Conservation (phyloP, 2,888 invertebrate species). For the Heteromyza rotundicornis region DNA sequence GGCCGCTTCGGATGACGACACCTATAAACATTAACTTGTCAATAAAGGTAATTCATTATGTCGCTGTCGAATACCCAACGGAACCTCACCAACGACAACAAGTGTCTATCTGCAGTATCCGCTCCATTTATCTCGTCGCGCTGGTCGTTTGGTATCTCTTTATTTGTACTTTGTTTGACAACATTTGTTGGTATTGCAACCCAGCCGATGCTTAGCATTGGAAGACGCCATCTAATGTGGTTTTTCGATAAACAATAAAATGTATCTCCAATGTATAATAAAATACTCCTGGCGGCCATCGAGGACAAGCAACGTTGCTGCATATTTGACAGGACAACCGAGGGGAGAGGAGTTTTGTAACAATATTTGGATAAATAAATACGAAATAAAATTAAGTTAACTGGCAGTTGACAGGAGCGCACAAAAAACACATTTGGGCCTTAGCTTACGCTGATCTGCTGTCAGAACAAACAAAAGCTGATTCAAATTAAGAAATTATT, state of each 20-base stretch:
- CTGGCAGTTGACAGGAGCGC: neutral
- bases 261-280: constrained; percentile 52
- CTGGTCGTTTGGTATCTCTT: constrained; percentile 23
- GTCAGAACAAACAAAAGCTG: too few relatives aligned
- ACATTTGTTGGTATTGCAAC: constrained; percentile 28
- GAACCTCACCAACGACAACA: constrained; percentile 38
- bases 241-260: constrained; percentile 44
- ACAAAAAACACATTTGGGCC: too few relatives aligned
- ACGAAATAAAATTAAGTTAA: constrained; percentile 2
- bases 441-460: too few relatives aligned
- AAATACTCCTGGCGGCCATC: constrained; percentile 41
- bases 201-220: constrained; percentile 10
- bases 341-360: too few relatives aligned
- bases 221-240: neutral
- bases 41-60: constrained; percentile 63
- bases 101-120: constrained; percentile 40
- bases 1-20: constrained; percentile 39
- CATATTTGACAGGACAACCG: too few relatives aligned
- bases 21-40: constrained; percentile 63
- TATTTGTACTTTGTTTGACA: constrained; percentile 30
- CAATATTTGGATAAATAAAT: neutral
- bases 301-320: too few relatives aligned
- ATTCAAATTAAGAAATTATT: too few relatives aligned
- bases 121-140: constrained; percentile 22
- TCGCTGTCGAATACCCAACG: constrained; percentile 51